Percentiles rank a stretch among this genome's conserved stretches.
Evolutionary conservation across 2,888 invertebrate genomes (phyloP).

Genomic region (Drosophila picticornis): DNA sequence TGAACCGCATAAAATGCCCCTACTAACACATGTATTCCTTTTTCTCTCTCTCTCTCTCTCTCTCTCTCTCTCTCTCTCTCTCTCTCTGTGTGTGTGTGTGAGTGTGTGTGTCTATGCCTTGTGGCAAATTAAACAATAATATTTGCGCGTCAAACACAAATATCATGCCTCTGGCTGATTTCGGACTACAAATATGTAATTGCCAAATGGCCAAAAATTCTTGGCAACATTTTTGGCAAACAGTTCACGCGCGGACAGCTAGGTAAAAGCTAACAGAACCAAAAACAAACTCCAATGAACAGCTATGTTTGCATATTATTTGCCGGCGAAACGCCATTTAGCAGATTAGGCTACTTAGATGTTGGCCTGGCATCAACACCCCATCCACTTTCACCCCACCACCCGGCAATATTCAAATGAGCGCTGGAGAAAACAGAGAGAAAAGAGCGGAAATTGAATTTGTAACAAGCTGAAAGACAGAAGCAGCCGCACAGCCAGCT

Average conservation of each 20-base stretch:
- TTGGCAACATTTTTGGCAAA: conserved; percentile 27
- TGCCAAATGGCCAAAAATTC: conserved; percentile 30
- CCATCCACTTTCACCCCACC: not conserved
- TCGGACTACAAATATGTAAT: conserved; percentile 48
- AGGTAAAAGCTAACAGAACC: conserved; percentile 10
- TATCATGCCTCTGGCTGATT: conserved; percentile 24
- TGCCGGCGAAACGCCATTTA: conserved; percentile 54
- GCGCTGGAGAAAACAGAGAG: conserved; percentile 38
- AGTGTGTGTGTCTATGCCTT: conserved; percentile 35
- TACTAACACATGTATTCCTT: not conserved
- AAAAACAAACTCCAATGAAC: not conserved
- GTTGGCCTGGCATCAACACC: conserved; percentile 20
- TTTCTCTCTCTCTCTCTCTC: not conserved
- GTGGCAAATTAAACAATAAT: conserved; percentile 76
- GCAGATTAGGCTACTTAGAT: conserved; percentile 78
- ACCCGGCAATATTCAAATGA: conserved; percentile 74
- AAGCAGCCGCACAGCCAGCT: conserved; percentile 13
- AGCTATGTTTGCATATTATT: conserved; percentile 63
- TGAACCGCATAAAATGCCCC: conserved; percentile 38
- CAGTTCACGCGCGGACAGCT: conserved; percentile 39
- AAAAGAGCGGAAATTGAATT: conserved; percentile 73
- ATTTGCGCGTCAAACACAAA: conserved; percentile 64
- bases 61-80: not conserved
- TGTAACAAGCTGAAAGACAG: conserved; percentile 56
- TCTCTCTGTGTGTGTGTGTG: not conserved